Conservation (phyloP, 2,797 vertebrate genomes). For the Mus minutoides region DNA sequence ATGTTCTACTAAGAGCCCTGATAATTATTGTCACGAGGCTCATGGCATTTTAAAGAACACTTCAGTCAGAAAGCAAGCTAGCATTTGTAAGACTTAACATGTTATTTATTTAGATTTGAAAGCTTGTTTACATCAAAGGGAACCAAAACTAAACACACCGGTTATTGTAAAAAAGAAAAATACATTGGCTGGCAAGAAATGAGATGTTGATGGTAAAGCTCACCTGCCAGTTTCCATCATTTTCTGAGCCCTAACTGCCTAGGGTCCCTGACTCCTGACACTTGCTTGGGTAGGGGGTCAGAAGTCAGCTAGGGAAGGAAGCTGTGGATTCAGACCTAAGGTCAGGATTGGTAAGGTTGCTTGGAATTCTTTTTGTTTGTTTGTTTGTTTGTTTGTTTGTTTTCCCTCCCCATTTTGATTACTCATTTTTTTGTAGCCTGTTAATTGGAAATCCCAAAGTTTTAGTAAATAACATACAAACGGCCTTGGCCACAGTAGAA, state of each 20-base stretch:
- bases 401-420: background rate
- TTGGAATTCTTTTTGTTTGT: background rate
- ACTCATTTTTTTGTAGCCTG: constrained; percentile 8
- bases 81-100: constrained; percentile 25
- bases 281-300: background rate
- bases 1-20: background rate
- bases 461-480: constrained; percentile 3
- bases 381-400: background rate
- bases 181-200: constrained; percentile 12
- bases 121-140: background rate
- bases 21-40: background rate
- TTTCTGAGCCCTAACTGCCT: background rate
- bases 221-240: background rate
- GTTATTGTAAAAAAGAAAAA: constrained; percentile 9
- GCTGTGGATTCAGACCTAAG: background rate
- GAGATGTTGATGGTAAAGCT: constrained; percentile 20
- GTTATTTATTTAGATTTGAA: constrained; percentile 1
- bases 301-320: background rate
- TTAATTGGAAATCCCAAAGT: constrained; percentile 39
- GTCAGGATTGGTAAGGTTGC: background rate
- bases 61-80: background rate
- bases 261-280: background rate
- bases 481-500: background rate
- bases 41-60: constrained; percentile 48
- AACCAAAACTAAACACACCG: background rate